Evolutionary conservation across 2,888 invertebrate genomes (phyloP).

Genomic region (Celastrina argiolus): DNA sequence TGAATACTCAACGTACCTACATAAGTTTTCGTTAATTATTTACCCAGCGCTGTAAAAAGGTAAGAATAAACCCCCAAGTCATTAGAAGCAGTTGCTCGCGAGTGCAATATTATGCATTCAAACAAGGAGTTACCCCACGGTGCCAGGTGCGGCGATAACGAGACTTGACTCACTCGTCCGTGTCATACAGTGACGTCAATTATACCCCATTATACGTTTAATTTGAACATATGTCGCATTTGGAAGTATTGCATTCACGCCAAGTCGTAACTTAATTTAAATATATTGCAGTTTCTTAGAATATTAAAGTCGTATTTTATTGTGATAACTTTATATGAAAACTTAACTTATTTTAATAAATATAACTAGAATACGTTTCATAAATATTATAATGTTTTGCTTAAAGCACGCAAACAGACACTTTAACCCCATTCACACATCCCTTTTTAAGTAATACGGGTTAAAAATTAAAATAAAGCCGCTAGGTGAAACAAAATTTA

Average conservation of each 20-base stretch:
- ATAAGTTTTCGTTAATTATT: constrained; percentile 4
- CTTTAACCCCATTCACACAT: too few relatives aligned
- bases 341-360: too few relatives aligned
- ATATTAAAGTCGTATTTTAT: background rate
- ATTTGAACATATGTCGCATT: constrained; percentile 6
- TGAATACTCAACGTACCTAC: background rate
- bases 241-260: background rate
- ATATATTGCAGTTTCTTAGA: background rate
- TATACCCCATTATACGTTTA: constrained; percentile 7
- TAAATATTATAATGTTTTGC: too few relatives aligned
- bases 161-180: constrained; percentile 8
- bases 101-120: constrained; percentile 19
- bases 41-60: background rate
- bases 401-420: too few relatives aligned
- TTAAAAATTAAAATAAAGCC: too few relatives aligned
- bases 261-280: background rate
- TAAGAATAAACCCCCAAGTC: constrained; percentile 5
- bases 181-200: constrained; percentile 11
- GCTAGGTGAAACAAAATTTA: too few relatives aligned
- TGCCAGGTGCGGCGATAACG: constrained; percentile 14
- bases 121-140: constrained; percentile 4
- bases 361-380: too few relatives aligned
- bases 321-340: background rate
- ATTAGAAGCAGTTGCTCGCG: constrained; percentile 14
- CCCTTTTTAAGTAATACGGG: too few relatives aligned